Conservation (phyloP, 1,140 invertebrate genomes). For the Parapsyche elsis region DNA sequence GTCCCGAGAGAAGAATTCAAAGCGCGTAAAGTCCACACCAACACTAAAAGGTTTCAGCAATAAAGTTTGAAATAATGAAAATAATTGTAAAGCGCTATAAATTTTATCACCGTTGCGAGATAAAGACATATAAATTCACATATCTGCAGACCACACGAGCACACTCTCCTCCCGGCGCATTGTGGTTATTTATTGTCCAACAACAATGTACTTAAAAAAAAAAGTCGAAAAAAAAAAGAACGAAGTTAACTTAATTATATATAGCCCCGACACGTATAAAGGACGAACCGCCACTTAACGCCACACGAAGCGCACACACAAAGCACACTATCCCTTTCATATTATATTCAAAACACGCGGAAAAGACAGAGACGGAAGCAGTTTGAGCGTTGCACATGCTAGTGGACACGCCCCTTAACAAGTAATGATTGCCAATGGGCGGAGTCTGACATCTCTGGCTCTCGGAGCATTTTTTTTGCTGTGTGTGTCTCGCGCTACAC, state of each 20-base stretch:
- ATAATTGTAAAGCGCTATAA: slow-evolving; percentile 24
- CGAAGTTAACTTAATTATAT: slow-evolving; percentile 56
- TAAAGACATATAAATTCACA: slow-evolving; percentile 7
- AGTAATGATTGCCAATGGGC: slow-evolving; percentile 44
- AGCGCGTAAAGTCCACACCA: neutral
- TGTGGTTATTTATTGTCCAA: slow-evolving; percentile 55
- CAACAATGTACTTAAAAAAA: slow-evolving; percentile 56
- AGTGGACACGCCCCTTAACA: slow-evolving; percentile 36
- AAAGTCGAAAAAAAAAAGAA: too few relatives aligned
- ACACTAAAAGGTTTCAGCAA: slow-evolving; percentile 1
- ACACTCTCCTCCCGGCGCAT: slow-evolving; percentile 38
- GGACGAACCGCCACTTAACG: neutral
- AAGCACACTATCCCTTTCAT: neutral
- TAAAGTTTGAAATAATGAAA: slow-evolving; percentile 4
- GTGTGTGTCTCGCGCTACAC: slow-evolving; percentile 13
- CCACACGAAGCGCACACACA: neutral
- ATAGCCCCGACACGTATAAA: slow-evolving; percentile 45
- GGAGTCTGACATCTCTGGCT: slow-evolving; percentile 15
- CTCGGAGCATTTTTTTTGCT: slow-evolving; percentile 8
- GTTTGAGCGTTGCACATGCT: neutral
- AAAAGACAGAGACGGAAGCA: slow-evolving; percentile 25
- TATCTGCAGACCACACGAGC: slow-evolving; percentile 33
- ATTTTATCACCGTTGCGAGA: slow-evolving; percentile 15
- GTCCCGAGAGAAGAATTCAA: too few relatives aligned
- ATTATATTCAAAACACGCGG: neutral